Evolutionary conservation across 2,113 vertebrate species (phyloP).

Genomic region (Arvicanthis niloticus): DNA sequence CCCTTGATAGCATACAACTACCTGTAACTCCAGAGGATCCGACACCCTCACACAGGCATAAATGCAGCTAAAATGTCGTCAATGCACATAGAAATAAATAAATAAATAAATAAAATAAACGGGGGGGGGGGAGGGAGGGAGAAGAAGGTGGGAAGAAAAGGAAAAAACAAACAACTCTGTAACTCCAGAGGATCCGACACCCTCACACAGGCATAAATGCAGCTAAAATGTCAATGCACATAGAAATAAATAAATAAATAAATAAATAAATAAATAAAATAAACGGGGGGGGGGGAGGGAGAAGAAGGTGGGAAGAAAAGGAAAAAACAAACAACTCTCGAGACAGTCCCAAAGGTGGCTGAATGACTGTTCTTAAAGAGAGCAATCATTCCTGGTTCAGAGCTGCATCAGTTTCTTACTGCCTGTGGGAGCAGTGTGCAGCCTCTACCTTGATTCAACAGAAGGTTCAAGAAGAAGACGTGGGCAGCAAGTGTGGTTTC

Average conservation of each 20-base stretch:
- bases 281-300: not conserved
- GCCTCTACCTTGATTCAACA: not conserved
- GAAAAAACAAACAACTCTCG: not conserved
- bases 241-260: not conserved
- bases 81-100: not conserved
- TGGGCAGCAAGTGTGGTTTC: not conserved
- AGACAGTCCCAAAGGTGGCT: not conserved
- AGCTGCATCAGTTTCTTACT: not conserved
- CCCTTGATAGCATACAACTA: too few relatives aligned
- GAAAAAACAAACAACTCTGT: not conserved
- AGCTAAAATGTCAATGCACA: not conserved
- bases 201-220: not conserved
- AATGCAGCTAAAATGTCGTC: not conserved
- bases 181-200: not conserved
- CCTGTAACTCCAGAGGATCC: not conserved
- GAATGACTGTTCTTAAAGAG: not conserved
- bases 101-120: not conserved
- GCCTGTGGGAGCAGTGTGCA: not conserved
- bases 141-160: too few relatives aligned
- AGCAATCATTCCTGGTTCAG: not conserved
- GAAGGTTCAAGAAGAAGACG: not conserved
- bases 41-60: not conserved
- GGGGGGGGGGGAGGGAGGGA: not conserved
- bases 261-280: not conserved
- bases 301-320: too few relatives aligned